Base-by-base conservation (phyloP, 2,797 vertebrate genomes). In the Mus minutoides region DNA sequence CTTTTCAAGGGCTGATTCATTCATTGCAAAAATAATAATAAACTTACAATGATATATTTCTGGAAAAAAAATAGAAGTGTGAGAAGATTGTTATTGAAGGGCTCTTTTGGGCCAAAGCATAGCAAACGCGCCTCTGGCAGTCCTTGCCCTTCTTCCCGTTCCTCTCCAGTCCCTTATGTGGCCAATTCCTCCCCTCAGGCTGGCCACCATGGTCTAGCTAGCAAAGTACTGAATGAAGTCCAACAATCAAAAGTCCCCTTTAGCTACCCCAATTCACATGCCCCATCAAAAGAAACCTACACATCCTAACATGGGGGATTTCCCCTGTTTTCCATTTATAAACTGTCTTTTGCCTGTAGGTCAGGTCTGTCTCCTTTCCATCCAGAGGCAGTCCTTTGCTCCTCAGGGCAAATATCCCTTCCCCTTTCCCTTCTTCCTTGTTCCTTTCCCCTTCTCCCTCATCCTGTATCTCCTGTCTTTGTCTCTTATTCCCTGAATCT, bases 1-100 rank as follows among this genome's bases (percentile, higher is more conserved):
- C 34, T 43, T 12, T 37, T 12, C 75, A 91, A 77, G 11, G 54
- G 78, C 29, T 77, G 52, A 58, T 12, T 83, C 31, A 82, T 52
- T 85, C 67, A 96, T 80, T 89, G 83, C 40, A 79, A 96, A 89
- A 86, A 58, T 34, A 77, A 24, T 0, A 46, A 79, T 84, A 92
- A 90, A 49, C 21, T 4, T 40, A 93, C 49, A 46, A 76, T n/a
- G 43, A 76, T 77, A 54, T 3, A 71, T 91, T 80, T 86, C 90
- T 17, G 43, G 24, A 6, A 24, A 40, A 14, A 22, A 73, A 37
- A 87, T 84, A 83, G 84, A 56, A 31, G 43, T 17, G 4, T 58
- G 34, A 94, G 76, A 90, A 94, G 13, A 92, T 64, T 75, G 19
- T 13, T 14, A 71, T 54, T 46, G 2, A 76, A 76, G 2, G 24